Evolutionary conservation across 2,113 vertebrate species (phyloP), one percentile per base, ranked within the genome.

Genomic region (Brachyhypopomus gauderio): DNA sequence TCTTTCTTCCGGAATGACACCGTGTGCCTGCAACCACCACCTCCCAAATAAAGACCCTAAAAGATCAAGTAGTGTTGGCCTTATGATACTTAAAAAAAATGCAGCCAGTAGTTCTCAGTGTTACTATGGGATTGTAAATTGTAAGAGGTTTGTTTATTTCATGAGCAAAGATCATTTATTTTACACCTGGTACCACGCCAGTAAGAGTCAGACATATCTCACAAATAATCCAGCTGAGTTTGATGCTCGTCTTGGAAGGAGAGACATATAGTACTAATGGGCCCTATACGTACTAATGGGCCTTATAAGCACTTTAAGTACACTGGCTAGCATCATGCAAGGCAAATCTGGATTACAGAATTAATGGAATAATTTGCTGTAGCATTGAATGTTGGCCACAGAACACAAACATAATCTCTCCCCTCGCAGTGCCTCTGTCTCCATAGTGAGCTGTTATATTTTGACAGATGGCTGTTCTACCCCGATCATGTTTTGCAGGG

Each of bases 41-140:
- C 76, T 69, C n/a, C 58, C 59, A 84, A 81, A 60, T 81, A 25
- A 88, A 77, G 45, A 78, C 22, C 58, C 16, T 23, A 36, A 30
- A 30, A 52, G 79, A 84, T 83, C 75, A 78, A 85, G 80, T 72
- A 83, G 58, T 20, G 36, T 58, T 83, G 62, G 64, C 59, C 63
- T 77, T 82, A 60, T 34, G 38, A 67, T 19, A n/a, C 66, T 16
- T 73, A 71, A 19, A 41, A 73, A 78, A 72, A 60, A 23, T 52
- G 34, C 36, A 22, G 36, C 16, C 25, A 58, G 58, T 69, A 72
- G 41, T 70, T 64, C 14, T 20, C 41, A 75, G 48, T 79, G 80
- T 80, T 27, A 75, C 77, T 83, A 59, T 23, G 58, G 55, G 23
- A 58, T 63, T 77, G 27, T 81, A 67, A 59, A 55, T 81, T 83